These are phyloP conservation scores for Platycercus adscitus DNA, from an alignment of 2,113 vertebrate genomes.

Conservation along the genomic window DNA sequence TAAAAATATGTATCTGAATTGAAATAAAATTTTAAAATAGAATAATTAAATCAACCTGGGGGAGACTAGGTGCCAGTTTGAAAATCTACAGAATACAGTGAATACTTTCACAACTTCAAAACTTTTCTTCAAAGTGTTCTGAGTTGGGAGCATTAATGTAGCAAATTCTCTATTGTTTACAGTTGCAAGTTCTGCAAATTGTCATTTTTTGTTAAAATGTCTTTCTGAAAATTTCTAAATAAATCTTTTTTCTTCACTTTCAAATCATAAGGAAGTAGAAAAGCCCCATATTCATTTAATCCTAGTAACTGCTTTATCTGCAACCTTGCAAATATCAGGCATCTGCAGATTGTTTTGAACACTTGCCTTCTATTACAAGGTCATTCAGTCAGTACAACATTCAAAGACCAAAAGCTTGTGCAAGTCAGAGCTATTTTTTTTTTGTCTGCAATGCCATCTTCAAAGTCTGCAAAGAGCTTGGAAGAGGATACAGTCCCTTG, in stretches of 20 bases:
- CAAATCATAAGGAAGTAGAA: neutral
- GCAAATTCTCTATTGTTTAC: neutral
- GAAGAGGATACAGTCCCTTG: neutral
- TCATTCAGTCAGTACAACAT: neutral
- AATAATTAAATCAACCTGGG: neutral
- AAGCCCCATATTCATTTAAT: neutral
- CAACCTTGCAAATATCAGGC: neutral
- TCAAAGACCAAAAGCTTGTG: slow-evolving; percentile 10
- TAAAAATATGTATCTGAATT: neutral
- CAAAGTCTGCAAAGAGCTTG: slow-evolving; percentile 17
- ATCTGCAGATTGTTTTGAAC: neutral
- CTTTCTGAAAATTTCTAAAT: neutral
- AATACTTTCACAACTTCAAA: neutral
- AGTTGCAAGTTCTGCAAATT: neutral
- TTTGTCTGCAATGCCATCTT: neutral
- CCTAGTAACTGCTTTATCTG: neutral
- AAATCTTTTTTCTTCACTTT: neutral
- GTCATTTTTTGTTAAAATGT: neutral
- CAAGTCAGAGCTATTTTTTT: neutral
- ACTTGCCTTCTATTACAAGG: neutral
- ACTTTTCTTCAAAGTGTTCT: neutral
- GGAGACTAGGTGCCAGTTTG: neutral
- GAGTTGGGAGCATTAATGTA: neutral
- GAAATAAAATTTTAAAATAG: neutral
- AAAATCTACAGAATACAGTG: neutral